Evolutionary conservation across 2,797 vertebrate genomes (phyloP).

Genomic region (Melanotaenia maccullochi): DNA sequence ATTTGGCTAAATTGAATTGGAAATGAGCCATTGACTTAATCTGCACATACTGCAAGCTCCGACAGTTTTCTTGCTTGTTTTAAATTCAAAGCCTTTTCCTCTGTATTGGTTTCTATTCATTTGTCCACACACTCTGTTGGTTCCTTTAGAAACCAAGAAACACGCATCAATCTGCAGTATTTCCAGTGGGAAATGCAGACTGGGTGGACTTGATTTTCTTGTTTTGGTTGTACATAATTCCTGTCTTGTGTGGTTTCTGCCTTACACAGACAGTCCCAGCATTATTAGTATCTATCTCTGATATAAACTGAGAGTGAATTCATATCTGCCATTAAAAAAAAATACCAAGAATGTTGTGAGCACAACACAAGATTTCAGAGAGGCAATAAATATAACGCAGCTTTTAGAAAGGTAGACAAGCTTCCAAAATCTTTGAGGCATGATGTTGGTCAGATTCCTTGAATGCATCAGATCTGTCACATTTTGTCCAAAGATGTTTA

Average conservation of each 20-base stretch:
- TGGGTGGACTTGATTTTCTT: conserved; percentile 68
- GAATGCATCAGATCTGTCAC: conserved; percentile 29
- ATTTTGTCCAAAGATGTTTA: conserved; percentile 7
- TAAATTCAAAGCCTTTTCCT: conserved; percentile 44
- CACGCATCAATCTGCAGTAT: conserved; percentile 62
- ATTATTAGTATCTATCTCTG: conserved; percentile 54
- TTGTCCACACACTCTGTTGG: conserved; percentile 62
- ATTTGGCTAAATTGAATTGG: conserved; percentile 49
- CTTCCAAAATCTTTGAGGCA: conserved; percentile 17
- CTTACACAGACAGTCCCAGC: conserved; percentile 31
- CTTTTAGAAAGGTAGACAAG: conserved; percentile 12
- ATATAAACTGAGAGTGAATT: conserved; percentile 50
- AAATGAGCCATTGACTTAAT: conserved; percentile 58
- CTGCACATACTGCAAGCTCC: conserved; percentile 43
- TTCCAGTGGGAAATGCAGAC: conserved; percentile 69
- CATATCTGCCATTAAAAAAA: not conserved
- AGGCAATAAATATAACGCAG: conserved; percentile 18
- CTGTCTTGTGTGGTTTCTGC: conserved; percentile 57
- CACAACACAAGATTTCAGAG: conserved; percentile 22
- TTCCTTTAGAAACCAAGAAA: conserved; percentile 65
- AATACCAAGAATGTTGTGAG: conserved; percentile 17
- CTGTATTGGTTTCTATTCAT: conserved; percentile 65
- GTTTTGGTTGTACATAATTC: conserved; percentile 67
- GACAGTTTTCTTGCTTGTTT: conserved; percentile 48
- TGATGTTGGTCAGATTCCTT: conserved; percentile 15